These are phyloP conservation scores for Betta splendens DNA, from an alignment of 2,797 vertebrate species.

Conservation along the genomic window DNA sequence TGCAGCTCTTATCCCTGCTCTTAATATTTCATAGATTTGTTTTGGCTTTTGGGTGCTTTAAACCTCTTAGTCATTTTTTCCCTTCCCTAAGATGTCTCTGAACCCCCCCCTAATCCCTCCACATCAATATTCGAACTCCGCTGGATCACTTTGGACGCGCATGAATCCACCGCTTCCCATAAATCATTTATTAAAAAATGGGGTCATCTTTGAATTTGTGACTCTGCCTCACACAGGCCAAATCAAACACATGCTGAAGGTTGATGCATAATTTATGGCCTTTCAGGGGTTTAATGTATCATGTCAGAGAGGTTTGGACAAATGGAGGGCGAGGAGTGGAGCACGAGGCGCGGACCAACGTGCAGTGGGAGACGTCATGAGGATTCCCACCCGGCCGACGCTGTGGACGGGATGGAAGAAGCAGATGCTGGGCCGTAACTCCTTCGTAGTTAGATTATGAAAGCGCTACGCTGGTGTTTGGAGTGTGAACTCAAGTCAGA, in stretches of 20 bases:
- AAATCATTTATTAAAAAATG: slow-evolving; percentile 68
- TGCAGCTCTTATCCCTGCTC: slow-evolving; percentile 31
- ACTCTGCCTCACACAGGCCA: slow-evolving; percentile 45
- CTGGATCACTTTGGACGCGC: slow-evolving; percentile 59
- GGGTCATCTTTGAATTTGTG: slow-evolving; percentile 56
- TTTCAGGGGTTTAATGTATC: slow-evolving; percentile 47
- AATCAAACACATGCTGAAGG: slow-evolving; percentile 45
- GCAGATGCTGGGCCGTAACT: slow-evolving; percentile 60
- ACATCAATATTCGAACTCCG: slow-evolving; percentile 72
- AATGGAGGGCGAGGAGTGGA: slow-evolving; percentile 30
- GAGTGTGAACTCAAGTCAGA: slow-evolving; percentile 14
- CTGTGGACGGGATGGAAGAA: slow-evolving; percentile 36
- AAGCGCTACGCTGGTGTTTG: slow-evolving; percentile 24
- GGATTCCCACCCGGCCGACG: slow-evolving; percentile 25
- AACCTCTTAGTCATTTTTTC: slow-evolving; percentile 55
- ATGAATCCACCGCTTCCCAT: slow-evolving; percentile 59
- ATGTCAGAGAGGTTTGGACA: slow-evolving; percentile 32
- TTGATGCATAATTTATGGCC: slow-evolving; percentile 63
- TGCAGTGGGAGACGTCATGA: slow-evolving; percentile 19
- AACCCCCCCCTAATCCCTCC: slow-evolving; percentile 26
- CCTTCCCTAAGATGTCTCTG: slow-evolving; percentile 38
- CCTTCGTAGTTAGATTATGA: slow-evolving; percentile 46
- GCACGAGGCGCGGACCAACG: slow-evolving; percentile 30
- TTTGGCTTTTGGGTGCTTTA: slow-evolving; percentile 60
- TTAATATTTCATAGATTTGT: slow-evolving; percentile 67